Conservation (phyloP, 2,888 invertebrate species). For the Macroteleia sp. region DNA sequence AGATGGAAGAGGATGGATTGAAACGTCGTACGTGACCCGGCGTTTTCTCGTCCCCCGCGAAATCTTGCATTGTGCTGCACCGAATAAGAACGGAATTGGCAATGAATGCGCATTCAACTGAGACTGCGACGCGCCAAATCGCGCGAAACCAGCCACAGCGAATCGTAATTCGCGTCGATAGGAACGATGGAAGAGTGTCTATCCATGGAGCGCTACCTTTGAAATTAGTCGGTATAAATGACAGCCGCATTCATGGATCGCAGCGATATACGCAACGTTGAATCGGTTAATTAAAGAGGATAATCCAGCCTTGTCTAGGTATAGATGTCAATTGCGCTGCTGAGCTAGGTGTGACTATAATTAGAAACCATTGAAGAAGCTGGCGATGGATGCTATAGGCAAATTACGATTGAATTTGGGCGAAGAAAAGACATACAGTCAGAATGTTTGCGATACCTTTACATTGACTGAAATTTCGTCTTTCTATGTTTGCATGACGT, state of each 20-base stretch:
- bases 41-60: not conserved
- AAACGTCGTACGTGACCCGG: slow-evolving; percentile 48
- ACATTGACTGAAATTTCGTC: too few relatives aligned
- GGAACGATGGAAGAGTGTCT: slow-evolving; percentile 51
- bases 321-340: slow-evolving; percentile 27
- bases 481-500: too few relatives aligned
- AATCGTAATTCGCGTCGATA: slow-evolving; percentile 69
- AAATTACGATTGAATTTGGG: slow-evolving; percentile 25
- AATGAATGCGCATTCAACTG: slow-evolving; percentile 74
- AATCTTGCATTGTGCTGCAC: slow-evolving; percentile 36
- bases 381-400: slow-evolving; percentile 5
- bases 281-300: slow-evolving; percentile 59
- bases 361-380: slow-evolving; percentile 48
- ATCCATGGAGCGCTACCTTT: slow-evolving; percentile 21
- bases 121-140: slow-evolving; percentile 60
- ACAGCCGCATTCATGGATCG: slow-evolving; percentile 31
- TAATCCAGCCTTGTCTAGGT: slow-evolving; percentile 50
- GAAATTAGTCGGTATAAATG: slow-evolving; percentile 48
- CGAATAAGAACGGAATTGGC: slow-evolving; percentile 70
- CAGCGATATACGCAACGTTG: slow-evolving; percentile 40
- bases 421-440: too few relatives aligned
- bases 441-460: too few relatives aligned
- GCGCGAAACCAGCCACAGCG: slow-evolving; percentile 67
- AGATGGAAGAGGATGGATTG: slow-evolving; percentile 15
- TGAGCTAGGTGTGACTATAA: slow-evolving; percentile 32